Evolutionary conservation across 2,113 vertebrate genomes (phyloP), one percentile per base, ranked within the genome.

Genomic region (Dasyornis broadbenti): DNA sequence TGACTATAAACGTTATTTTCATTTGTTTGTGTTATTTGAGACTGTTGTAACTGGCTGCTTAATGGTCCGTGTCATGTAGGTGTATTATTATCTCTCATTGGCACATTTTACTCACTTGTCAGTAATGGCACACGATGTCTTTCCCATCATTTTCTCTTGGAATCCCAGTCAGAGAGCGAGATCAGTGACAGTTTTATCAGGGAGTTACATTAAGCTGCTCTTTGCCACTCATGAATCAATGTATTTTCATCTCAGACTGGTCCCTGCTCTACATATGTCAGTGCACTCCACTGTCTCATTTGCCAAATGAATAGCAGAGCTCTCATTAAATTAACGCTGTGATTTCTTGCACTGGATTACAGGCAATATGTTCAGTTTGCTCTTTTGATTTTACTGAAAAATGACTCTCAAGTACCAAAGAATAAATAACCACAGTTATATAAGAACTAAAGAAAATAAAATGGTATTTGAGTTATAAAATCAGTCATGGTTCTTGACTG

Each of bases 101-200:
- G 90, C 86, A 95, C 88, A 84, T 96, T 96, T 95, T 88, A 92
- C 85, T 93, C 78, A 44, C 79, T 82, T 94, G 91, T 96, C 86
- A 90, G 95, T 97, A 93, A 94, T 85, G 93, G 78, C 54, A 47
- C n/a, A 49, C 69, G 92, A 90, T 90, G 90, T 31, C 66, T 92
- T 89, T 91, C 86, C 78, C 44, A 92, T 96, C 33, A 69, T 90
- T 95, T 91, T 92, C 80, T 84, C 86, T 73, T 78, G 69, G 92
- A 93, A 95, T 94, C 63, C 53, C 70, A 91, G 71, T 72, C 19
- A 92, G 66, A 63, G 73, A 91, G 85, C 75, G 86, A 86, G 90
- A 96, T 90, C 91, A 60, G 86, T 92, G 91, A 83, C 82, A 92
- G 90, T 91, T 96, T 97, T 97, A 92, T 96, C 95, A 96, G 78